Conservation (phyloP, 2,888 invertebrate genomes). For the Aleiodes alternator region DNA sequence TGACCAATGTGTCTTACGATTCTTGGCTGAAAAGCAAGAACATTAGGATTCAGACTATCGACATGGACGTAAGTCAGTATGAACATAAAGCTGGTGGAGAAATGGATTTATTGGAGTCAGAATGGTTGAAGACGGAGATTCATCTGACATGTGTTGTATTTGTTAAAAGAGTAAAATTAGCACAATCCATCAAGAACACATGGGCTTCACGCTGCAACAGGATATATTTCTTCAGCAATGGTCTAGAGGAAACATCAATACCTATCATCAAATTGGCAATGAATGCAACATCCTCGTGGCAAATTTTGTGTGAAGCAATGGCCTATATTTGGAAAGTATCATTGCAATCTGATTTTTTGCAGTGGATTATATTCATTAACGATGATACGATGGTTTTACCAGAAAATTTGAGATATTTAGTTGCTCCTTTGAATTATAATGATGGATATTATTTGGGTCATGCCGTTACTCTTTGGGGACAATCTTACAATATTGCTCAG, state of each 20-base stretch:
- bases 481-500: conserved; percentile 77
- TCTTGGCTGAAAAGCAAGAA: conserved; percentile 63
- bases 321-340: conserved; percentile 66
- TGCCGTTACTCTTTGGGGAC: conserved; percentile 77
- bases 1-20: conserved; percentile 56
- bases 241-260: conserved; percentile 58
- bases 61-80: conserved; percentile 59
- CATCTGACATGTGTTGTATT: conserved; percentile 76
- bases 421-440: conserved; percentile 75
- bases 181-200: conserved; percentile 71
- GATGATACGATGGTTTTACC: conserved; percentile 78
- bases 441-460: conserved; percentile 78
- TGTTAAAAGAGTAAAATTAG: conserved; percentile 73
- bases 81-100: conserved; percentile 19
- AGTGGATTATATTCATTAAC: conserved; percentile 78
- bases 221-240: conserved; percentile 68
- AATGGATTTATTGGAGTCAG: conserved; percentile 59
- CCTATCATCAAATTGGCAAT: conserved; percentile 64
- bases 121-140: conserved; percentile 69
- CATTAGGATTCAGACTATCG: conserved; percentile 48
- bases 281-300: conserved; percentile 74
- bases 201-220: conserved; percentile 74
- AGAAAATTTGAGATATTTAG: conserved; percentile 78
- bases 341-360: conserved; percentile 53
- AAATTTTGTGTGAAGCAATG: conserved; percentile 74